Conservation (phyloP, 2,113 vertebrate genomes). For the Corvus hawaiiensis region DNA sequence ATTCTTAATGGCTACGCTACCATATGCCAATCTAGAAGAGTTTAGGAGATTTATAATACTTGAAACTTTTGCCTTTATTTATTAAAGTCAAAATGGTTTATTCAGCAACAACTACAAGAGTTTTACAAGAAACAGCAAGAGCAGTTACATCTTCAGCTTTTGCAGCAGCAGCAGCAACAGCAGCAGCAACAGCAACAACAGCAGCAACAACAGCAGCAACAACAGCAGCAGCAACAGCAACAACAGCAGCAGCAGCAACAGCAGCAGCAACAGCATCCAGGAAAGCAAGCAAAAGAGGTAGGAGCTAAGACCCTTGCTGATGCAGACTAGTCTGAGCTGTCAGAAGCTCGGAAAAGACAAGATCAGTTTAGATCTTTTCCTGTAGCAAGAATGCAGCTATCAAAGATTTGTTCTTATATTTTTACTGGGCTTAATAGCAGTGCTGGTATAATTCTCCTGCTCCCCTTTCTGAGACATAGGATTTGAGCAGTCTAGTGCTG, state of each 20-base stretch:
- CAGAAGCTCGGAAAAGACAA: not conserved
- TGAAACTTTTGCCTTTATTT: slow-evolving; percentile 85
- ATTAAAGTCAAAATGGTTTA: slow-evolving; percentile 88
- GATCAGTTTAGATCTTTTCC: not conserved
- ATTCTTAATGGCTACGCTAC: slow-evolving; percentile 68
- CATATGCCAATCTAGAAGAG: slow-evolving; percentile 75
- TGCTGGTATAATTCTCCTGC: slow-evolving; percentile 40
- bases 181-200: slow-evolving; percentile 65
- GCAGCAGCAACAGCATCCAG: slow-evolving; percentile 73
- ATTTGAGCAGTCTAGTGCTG: slow-evolving; percentile 50
- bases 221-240: slow-evolving; percentile 18
- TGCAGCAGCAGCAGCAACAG: slow-evolving; percentile 84
- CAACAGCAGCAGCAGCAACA: slow-evolving; percentile 50
- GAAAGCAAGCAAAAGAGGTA: slow-evolving; percentile 98
- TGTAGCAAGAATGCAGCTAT: slow-evolving; percentile 18
- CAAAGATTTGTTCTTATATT: slow-evolving; percentile 29
- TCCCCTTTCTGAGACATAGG: slow-evolving; percentile 40
- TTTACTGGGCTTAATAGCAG: slow-evolving; percentile 51
- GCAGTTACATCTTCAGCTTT: slow-evolving; percentile 99
- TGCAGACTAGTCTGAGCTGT: not conserved
- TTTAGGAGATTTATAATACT: slow-evolving; percentile 79
- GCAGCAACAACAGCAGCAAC: slow-evolving; percentile 58
- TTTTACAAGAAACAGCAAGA: slow-evolving; percentile 99
- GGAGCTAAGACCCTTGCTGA: not conserved
- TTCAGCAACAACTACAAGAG: slow-evolving; percentile 99